phyloP scores from a whole-genome alignment of 1,140 invertebrate species.

The Nomia melanderi region DNA sequence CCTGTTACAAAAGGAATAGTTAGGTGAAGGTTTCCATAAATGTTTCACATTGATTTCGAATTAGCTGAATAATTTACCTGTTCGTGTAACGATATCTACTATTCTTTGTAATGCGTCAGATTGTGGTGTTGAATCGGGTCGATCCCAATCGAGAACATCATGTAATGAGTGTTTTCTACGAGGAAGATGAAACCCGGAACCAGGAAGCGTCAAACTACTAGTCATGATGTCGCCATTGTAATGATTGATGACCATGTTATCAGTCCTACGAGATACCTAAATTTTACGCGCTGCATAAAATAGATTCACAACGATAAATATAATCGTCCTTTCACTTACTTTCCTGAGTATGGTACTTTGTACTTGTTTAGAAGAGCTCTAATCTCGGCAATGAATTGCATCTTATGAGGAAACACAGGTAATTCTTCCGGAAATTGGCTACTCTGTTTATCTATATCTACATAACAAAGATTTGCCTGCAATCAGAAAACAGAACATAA shows the following conservation, averaged over 20 bases:
- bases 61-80: conserved; percentile 79
- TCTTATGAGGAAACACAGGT: conserved; percentile 94
- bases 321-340: conserved; percentile 65
- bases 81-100: conserved; percentile 89
- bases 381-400: conserved; percentile 93
- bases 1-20: conserved; percentile 68
- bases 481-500: conserved; percentile 46
- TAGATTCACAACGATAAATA: background rate
- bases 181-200: conserved; percentile 79
- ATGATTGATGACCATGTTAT: conserved; percentile 80
- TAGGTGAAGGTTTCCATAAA: no score
- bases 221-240: conserved; percentile 82
- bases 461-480: conserved; percentile 94
- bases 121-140: conserved; percentile 82
- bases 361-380: conserved; percentile 90
- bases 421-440: conserved; percentile 98
- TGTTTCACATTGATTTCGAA: background rate
- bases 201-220: conserved; percentile 82
- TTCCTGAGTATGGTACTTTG: conserved; percentile 81
- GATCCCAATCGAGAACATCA: conserved; percentile 87
- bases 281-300: background rate
- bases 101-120: conserved; percentile 89
- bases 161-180: conserved; percentile 88
- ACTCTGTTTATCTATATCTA: conserved; percentile 96
- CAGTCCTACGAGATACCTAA: conserved; percentile 76